Evolutionary conservation across 2,888 invertebrate genomes (phyloP).

Genomic region (Melinaea marsaeus): DNA sequence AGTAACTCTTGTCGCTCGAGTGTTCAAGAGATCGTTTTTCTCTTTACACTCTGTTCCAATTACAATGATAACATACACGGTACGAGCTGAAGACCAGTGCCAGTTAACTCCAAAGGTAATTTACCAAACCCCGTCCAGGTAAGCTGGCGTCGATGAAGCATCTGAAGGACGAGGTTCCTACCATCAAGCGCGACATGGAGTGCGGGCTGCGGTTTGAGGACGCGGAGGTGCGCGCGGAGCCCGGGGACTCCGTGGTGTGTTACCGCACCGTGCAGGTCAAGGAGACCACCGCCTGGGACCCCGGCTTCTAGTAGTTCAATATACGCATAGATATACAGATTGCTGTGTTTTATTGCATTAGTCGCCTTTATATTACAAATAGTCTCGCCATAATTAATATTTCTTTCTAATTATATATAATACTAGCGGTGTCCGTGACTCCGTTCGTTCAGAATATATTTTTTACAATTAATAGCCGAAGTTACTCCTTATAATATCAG

Average conservation of each 20-base stretch:
- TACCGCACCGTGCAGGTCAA: constrained; percentile 81
- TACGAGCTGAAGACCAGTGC: no score
- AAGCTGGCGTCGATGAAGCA: constrained; percentile 89
- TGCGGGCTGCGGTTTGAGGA: constrained; percentile 91
- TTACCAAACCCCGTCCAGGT: constrained; percentile 64
- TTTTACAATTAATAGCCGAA: no score
- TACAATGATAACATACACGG: no score
- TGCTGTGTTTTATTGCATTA: constrained; percentile 14
- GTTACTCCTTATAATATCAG: no score
- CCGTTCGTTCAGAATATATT: no score
- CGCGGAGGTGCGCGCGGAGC: constrained; percentile 77
- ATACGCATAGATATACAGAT: constrained; percentile 8
- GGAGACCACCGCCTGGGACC: constrained; percentile 89
- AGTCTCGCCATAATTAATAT: no score
- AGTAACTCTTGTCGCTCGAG: no score
- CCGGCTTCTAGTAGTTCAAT: constrained; percentile 81
- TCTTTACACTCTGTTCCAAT: no score
- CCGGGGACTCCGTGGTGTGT: constrained; percentile 89
- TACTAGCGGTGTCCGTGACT: no score
- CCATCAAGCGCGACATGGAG: constrained; percentile 89
- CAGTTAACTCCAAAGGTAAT: neutral
- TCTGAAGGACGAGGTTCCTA: constrained; percentile 90
- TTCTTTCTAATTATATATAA: no score
- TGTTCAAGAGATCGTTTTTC: no score
- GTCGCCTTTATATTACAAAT: neutral